phyloP scores from a whole-genome alignment of 2,797 vertebrate genomes.

The Amphiprion clarkii region DNA sequence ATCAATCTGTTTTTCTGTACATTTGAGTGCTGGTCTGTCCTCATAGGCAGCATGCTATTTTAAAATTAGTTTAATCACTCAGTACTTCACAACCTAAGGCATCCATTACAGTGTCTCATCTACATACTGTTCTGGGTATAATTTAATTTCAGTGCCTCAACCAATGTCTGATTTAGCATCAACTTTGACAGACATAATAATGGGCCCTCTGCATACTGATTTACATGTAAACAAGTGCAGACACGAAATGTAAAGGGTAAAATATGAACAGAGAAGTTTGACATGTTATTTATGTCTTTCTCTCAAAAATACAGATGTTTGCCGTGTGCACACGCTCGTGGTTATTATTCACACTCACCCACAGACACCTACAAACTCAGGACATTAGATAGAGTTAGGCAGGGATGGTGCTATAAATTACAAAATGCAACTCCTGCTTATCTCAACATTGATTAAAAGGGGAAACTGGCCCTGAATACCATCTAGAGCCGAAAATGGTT shows the following conservation, averaged over 20 bases:
- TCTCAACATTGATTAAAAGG: constrained; percentile 77
- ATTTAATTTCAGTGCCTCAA: constrained; percentile 50
- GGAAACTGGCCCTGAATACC: constrained; percentile 72
- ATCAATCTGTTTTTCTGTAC: constrained; percentile 27
- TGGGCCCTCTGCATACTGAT: constrained; percentile 8
- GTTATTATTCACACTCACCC: neutral
- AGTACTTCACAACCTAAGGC: constrained; percentile 53
- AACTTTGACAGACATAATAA: constrained; percentile 32
- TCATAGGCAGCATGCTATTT: constrained; percentile 49
- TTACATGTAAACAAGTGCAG: constrained; percentile 11
- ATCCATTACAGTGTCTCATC: constrained; percentile 60
- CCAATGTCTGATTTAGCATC: constrained; percentile 38
- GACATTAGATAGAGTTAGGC: constrained; percentile 45
- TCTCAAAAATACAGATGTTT: constrained; percentile 12
- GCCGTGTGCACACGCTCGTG: neutral
- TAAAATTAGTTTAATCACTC: constrained; percentile 70
- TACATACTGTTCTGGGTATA: constrained; percentile 56
- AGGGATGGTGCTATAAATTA: constrained; percentile 65
- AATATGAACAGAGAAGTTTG: constrained; percentile 4
- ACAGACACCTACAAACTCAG: constrained; percentile 23
- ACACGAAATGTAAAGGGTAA: constrained; percentile 4
- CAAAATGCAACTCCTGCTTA: constrained; percentile 69
- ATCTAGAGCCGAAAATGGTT: constrained; percentile 66
- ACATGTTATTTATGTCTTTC: constrained; percentile 10
- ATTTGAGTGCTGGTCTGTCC: constrained; percentile 22